Evolutionary conservation across 2,888 invertebrate species (phyloP).

Genomic region (Plagodis dolabraria): DNA sequence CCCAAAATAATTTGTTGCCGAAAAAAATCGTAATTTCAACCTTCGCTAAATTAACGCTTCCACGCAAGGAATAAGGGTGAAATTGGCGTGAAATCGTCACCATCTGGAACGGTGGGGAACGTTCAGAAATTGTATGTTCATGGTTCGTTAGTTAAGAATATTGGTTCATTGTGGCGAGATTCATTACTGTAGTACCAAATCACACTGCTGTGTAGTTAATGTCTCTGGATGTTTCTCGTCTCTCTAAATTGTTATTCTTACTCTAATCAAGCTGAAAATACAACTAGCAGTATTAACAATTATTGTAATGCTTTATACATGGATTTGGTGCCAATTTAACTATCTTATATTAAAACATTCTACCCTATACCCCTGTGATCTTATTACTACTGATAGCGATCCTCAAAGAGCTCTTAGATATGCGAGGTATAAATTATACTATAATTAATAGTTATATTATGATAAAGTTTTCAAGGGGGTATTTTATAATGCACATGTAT

Average conservation of each 20-base stretch:
- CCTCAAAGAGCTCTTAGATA: too few species aligned
- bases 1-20: conserved; percentile 32
- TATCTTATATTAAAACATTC: too few species aligned
- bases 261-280: too few species aligned
- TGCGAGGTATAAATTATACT: too few species aligned
- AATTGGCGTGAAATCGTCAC: conserved; percentile 72
- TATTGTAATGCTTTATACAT: too few species aligned
- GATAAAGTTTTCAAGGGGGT: too few species aligned
- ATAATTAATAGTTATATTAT: too few species aligned
- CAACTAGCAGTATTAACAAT: too few species aligned
- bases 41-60: conserved; percentile 51
- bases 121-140: conserved; percentile 63
- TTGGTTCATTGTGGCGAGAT: conserved; percentile 65
- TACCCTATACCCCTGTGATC: too few species aligned
- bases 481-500: too few species aligned
- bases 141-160: conserved; percentile 70
- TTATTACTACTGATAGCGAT: too few species aligned
- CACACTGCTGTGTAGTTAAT: conserved; percentile 26
- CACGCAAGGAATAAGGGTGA: conserved; percentile 59
- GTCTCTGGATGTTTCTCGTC: conserved; percentile 20
- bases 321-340: too few species aligned
- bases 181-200: conserved; percentile 52
- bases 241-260: background rate
- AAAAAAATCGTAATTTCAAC: conserved; percentile 39
- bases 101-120: conserved; percentile 64